A percentile compares a stretch with the other conserved stretches of the same genome.
Conservation (phyloP, 2,888 invertebrate species). For the Pardosa pseudoannulata region DNA sequence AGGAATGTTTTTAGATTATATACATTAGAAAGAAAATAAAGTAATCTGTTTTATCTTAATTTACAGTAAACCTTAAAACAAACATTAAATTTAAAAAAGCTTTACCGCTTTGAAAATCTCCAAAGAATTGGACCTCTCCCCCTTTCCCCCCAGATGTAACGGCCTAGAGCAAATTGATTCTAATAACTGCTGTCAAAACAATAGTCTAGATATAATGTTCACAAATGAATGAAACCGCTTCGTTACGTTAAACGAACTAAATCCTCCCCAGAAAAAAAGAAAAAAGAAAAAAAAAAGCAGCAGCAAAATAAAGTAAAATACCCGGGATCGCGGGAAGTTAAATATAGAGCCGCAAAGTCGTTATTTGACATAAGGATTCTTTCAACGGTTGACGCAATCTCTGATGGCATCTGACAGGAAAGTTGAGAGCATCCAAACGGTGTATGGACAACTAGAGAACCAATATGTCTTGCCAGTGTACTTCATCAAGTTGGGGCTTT, state of each 20-base stretch:
- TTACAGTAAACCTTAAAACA: too few relatives aligned
- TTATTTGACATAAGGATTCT: conserved; percentile 53
- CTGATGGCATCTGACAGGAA: conserved; percentile 49
- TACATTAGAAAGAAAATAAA: too few relatives aligned
- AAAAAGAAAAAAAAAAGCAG: not conserved
- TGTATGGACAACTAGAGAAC: conserved; percentile 13
- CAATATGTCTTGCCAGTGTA: not conserved
- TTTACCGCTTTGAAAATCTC: too few relatives aligned
- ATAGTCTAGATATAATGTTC: not conserved
- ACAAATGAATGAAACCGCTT: not conserved
- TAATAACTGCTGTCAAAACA: conserved; percentile 7
- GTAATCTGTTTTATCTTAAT: too few relatives aligned
- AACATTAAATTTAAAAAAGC: too few relatives aligned
- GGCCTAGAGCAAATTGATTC: conserved; percentile 4
- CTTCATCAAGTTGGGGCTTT: too few relatives aligned
- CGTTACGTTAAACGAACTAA: conserved; percentile 13
- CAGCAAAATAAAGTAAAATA: not conserved
- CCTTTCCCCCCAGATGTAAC: not conserved
- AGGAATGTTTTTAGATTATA: too few relatives aligned
- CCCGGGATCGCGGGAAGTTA: conserved; percentile 39
- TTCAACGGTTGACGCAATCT: conserved; percentile 58
- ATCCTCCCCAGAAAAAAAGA: not conserved
- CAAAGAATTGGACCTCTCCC: not conserved
- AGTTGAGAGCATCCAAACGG: conserved; percentile 44
- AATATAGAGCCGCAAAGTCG: conserved; percentile 42